Evolutionary conservation across 1,140 invertebrate species (phyloP), one percentile per base, ranked within the genome.

Genomic region (Elymnias hypermnestra): DNA sequence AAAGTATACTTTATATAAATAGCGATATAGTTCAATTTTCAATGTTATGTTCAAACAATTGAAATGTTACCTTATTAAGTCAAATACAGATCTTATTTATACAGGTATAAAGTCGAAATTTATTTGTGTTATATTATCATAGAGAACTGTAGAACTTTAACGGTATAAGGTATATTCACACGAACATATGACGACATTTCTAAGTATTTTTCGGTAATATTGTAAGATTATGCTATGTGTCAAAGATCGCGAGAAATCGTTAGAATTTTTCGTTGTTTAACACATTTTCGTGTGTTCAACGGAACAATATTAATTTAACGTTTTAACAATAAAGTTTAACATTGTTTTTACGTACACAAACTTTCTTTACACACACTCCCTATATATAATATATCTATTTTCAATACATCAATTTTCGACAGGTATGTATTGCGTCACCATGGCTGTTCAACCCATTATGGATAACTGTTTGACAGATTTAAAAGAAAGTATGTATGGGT

Each of bases 111-210:
- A 6, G 26, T 29, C 13, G n/a, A 29, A 29, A 2, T 29, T 29
- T 12, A 29, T 5, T 12, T 3, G 10, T 29, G 4, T 29, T 17
- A 29, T 3, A 28, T 12, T 9, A 23, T 6, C 17, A 50, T 45
- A 25, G 17, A 21, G 31, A 14, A 47, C 38, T 21, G 38, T 41
- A 10, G 26, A 12, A 45, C 36, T 31, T 9, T 49, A 54, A 54
- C 52, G 46, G 52, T 55, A 55, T 33, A 38, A 49, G 10, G 35
- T 45, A 55, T 55, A 43, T 55, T 55, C 52, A 49, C 52, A 55
- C 52, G 45, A 54, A 35, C 25, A 44, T 33, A 55, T 9, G n/a
- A 18, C 10, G 37, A 31, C 28, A 44, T 50, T 54, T 55, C 46
- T 35, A 28, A 12, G 52, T 55, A 55, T 42, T 55, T 55, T 50